These are phyloP conservation scores for Galagoides demidoff DNA, from an alignment of 2,797 vertebrate species.

Conservation along the genomic window DNA sequence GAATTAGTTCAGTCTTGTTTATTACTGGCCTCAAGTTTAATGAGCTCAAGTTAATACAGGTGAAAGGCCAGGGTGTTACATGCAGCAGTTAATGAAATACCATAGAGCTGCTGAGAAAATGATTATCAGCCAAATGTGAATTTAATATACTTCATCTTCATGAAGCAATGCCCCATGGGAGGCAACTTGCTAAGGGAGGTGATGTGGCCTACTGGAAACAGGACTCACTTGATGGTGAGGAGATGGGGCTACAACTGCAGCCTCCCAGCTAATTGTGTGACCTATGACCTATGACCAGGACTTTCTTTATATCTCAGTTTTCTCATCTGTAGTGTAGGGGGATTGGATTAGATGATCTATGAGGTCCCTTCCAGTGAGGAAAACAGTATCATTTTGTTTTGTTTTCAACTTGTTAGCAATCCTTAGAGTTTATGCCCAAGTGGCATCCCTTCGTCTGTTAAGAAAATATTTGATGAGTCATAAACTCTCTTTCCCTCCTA, in stretches of 20 bases:
- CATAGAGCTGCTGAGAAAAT: slow-evolving; percentile 71
- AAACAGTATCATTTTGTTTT: background rate
- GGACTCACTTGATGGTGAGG: background rate
- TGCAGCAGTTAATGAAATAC: slow-evolving; percentile 76
- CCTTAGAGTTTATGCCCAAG: background rate
- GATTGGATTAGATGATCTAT: background rate
- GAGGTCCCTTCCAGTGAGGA: background rate
- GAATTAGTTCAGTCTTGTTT: slow-evolving; percentile 67
- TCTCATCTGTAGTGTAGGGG: slow-evolving; percentile 34
- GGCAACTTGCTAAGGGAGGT: slow-evolving; percentile 4
- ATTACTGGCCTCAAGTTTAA: slow-evolving; percentile 73
- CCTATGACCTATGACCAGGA: background rate
- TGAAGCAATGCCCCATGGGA: slow-evolving; percentile 52
- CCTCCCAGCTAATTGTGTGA: background rate
- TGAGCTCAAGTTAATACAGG: slow-evolving; percentile 76
- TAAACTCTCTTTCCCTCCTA: background rate
- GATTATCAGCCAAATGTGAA: slow-evolving; percentile 75
- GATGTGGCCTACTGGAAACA: background rate
- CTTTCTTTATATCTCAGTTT: background rate
- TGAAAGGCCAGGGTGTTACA: slow-evolving; percentile 75
- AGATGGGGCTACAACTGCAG: background rate
- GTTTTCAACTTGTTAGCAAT: slow-evolving; percentile 16
- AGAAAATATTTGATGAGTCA: background rate
- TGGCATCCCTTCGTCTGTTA: background rate
- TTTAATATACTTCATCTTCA: slow-evolving; percentile 77